Base-by-base conservation (phyloP, 2,113 vertebrate genomes). In the Notiomystis cincta region DNA sequence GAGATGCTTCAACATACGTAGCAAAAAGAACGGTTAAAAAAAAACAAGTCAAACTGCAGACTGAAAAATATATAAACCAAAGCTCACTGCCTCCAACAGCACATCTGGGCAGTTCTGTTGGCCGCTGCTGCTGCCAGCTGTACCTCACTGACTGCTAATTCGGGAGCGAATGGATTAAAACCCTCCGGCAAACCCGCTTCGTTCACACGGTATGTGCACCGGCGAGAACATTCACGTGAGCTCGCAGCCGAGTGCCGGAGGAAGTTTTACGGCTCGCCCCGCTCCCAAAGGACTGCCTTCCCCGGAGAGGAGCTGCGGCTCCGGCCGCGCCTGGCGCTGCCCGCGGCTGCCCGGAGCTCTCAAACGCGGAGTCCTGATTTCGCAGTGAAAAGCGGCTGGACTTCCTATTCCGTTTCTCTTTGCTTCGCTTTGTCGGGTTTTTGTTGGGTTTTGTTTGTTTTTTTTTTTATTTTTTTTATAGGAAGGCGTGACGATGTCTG, bases 1-100 rank as follows among this genome's bases (percentile, higher is more conserved):
- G 35, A 42, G 42, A 57, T 21, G 47, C 40, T 73, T 73, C 82
- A 35, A 7, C 15, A 3, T 3, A 44, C 79, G 50, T 0, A 82
- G 35, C 50, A 54, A 65, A 58, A 73, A 27, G 15, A 73, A 77
- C 69, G 35, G 48, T 6, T 40, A 35, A 3, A 53, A 60, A 84
- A 45, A 22, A 1, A 0, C 5, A 7, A 1, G 1, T 17, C 19
- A 6, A 35, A 57, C 3, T 30, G 38, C 4, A 17, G n/a, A 10
- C 38, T 24, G 47, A 25, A 33, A 91, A 72, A n/a, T 1, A 58
- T 13, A 10, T 19, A 10, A 54, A 20, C n/a, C 30, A 27, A 35
- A 45, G 18, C 88, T 86, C 7, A 0, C 18, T 44, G 67, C 53
- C 31, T 53, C 13, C 60, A 28, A 2, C 42, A 57, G 42, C 48